phyloP scores from a whole-genome alignment of 2,888 invertebrate species.

The Hyalella azteca region DNA sequence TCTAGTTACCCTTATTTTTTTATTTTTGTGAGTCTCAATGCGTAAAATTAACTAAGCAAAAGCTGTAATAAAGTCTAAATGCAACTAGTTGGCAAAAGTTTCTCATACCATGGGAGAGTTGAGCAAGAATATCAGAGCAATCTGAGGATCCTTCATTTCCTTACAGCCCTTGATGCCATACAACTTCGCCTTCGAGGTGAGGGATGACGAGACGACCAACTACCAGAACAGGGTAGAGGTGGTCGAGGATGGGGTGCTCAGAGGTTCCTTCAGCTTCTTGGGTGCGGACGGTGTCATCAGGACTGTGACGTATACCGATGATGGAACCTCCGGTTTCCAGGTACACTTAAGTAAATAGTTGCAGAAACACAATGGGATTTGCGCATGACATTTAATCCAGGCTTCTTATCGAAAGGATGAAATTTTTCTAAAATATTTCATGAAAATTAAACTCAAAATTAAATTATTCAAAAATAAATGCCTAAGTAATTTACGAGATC shows the following conservation, averaged over 20 bases:
- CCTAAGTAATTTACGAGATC: too few species aligned
- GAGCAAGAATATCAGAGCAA: too few species aligned
- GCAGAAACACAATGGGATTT: neutral
- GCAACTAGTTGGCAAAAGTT: too few species aligned
- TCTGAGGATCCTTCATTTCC: neutral
- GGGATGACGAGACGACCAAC: constrained; percentile 49
- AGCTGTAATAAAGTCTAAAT: too few species aligned
- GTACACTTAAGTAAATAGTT: constrained; percentile 21
- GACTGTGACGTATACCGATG: constrained; percentile 50
- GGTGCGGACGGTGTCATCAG: constrained; percentile 52
- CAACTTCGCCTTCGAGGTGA: constrained; percentile 51
- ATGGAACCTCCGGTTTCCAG: constrained; percentile 50
- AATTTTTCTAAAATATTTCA: too few species aligned
- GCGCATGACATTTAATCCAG: too few species aligned
- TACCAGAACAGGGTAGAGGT: constrained; percentile 54
- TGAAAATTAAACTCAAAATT: neutral
- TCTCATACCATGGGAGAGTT: too few species aligned
- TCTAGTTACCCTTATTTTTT: too few species aligned
- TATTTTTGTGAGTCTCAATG: too few species aligned
- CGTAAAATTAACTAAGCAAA: too few species aligned
- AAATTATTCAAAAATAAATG: too few species aligned
- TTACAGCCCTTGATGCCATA: constrained; percentile 53
- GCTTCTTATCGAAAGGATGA: too few species aligned
- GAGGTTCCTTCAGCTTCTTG: constrained; percentile 52
- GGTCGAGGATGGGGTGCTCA: constrained; percentile 50